A percentile compares a stretch with the other conserved stretches of the same genome.
Evolutionary conservation across 2,888 invertebrate species (phyloP).

Genomic region (Andrena bucephala): DNA sequence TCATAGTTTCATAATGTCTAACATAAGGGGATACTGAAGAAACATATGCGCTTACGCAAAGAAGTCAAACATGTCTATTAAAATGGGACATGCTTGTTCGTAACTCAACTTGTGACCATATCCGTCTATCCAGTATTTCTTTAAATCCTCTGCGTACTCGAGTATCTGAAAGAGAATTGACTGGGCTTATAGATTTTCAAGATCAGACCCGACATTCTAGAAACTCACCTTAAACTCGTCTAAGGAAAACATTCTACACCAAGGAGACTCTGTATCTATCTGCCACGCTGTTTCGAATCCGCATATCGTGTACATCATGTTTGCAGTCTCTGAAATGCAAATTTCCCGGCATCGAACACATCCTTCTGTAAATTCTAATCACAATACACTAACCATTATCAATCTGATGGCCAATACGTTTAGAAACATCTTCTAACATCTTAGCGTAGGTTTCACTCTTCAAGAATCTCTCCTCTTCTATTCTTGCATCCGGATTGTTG

Average conservation of each 20-base stretch:
- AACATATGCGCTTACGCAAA: conserved; percentile 87
- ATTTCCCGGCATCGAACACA: neutral
- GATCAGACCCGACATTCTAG: neutral
- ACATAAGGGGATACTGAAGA: conserved; percentile 12
- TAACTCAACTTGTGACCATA: conserved; percentile 91
- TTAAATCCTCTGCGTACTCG: conserved; percentile 92
- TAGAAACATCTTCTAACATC: conserved; percentile 87
- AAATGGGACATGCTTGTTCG: conserved; percentile 91
- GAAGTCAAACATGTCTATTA: conserved; percentile 89
- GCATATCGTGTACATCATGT: conserved; percentile 90
- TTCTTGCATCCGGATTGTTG: conserved; percentile 88
- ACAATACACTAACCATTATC: conserved; percentile 77
- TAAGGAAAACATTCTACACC: conserved; percentile 91
- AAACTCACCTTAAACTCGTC: conserved; percentile 87
- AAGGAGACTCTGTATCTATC: conserved; percentile 88
- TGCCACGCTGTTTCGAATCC: conserved; percentile 94
- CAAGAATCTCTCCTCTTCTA: conserved; percentile 87
- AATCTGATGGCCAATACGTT: conserved; percentile 87
- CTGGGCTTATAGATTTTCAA: neutral
- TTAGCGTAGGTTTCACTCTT: conserved; percentile 87
- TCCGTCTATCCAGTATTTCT: conserved; percentile 93
- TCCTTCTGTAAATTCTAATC: conserved; percentile 6
- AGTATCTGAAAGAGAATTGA: conserved; percentile 86
- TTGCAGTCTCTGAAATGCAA: conserved; percentile 86
- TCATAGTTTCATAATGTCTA: neutral